Conservation (phyloP, 1,140 invertebrate species). For the Amyelois transitella region DNA sequence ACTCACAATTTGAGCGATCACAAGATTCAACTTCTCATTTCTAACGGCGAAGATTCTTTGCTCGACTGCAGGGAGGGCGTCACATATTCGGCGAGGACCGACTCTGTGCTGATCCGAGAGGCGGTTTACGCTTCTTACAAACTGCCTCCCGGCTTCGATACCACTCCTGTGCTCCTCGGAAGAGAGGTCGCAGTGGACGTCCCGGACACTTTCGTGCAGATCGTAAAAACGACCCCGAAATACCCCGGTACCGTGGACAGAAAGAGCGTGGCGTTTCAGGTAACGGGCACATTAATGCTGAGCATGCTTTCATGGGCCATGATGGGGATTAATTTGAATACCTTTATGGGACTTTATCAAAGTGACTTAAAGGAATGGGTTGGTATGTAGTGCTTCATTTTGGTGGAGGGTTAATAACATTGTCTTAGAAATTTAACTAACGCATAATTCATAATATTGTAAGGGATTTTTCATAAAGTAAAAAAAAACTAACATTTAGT, state of each 20-base stretch:
- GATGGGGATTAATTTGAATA: constrained; percentile 1
- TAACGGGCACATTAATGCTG: constrained; percentile 46
- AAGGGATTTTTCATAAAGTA: no score
- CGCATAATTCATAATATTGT: no score
- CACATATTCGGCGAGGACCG: constrained; percentile 60
- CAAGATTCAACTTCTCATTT: constrained; percentile 67
- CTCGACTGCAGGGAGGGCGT: constrained; percentile 67
- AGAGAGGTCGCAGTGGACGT: constrained; percentile 85
- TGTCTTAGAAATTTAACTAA: background rate
- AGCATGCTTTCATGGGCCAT: constrained; percentile 6
- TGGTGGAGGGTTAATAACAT: background rate
- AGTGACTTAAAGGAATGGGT: background rate
- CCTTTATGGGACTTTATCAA: background rate
- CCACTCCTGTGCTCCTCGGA: constrained; percentile 73
- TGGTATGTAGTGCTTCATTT: background rate
- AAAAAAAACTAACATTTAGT: background rate
- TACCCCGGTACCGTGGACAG: constrained; percentile 78
- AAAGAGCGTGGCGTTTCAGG: constrained; percentile 65
- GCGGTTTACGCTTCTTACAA: constrained; percentile 65
- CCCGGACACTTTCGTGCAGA: constrained; percentile 83
- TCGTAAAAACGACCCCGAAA: constrained; percentile 83
- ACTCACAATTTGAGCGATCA: constrained; percentile 56
- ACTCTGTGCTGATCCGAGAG: constrained; percentile 67
- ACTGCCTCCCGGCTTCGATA: constrained; percentile 60
- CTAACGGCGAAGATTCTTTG: constrained; percentile 67